Evolutionary conservation across 1,140 invertebrate genomes (phyloP).

Genomic region (Drosophila hydei): DNA sequence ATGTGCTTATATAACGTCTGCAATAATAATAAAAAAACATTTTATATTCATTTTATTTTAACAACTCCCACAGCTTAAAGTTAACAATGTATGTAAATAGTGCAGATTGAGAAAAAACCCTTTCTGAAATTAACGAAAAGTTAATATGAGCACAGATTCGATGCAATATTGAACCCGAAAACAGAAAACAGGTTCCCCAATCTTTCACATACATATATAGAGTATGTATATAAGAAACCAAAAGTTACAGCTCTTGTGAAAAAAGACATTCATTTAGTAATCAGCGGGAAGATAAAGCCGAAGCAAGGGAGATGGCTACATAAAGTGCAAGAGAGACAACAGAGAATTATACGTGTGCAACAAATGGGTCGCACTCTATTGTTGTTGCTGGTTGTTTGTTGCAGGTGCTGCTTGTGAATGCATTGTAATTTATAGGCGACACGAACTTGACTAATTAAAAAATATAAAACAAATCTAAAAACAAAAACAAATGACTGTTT

Average conservation of each 20-base stretch:
- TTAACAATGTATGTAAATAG: neutral
- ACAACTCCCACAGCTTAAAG: neutral
- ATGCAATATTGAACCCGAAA: slow-evolving; percentile 2
- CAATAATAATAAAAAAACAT: too few relatives aligned
- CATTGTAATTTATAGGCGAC: slow-evolving; percentile 37
- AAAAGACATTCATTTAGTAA: slow-evolving; percentile 15
- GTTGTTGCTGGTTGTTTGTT: slow-evolving; percentile 18
- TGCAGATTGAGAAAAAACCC: neutral
- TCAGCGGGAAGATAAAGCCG: slow-evolving; percentile 9
- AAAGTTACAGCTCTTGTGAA: slow-evolving; percentile 30
- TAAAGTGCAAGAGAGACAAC: neutral
- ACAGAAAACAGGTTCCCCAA: slow-evolving; percentile 17
- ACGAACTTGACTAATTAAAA: slow-evolving; percentile 28
- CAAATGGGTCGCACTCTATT: slow-evolving; percentile 25
- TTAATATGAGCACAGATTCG: neutral
- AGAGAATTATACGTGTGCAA: slow-evolving; percentile 4
- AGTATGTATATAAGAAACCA: slow-evolving; percentile 7
- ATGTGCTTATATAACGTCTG: too few relatives aligned
- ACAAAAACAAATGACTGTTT: slow-evolving; percentile 12
- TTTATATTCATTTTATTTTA: neutral
- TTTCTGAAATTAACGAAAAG: neutral
- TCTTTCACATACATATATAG: neutral
- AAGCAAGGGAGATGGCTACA: slow-evolving; percentile 16
- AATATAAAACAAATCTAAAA: slow-evolving; percentile 6
- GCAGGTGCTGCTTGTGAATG: slow-evolving; percentile 23